Evolutionary conservation across 1,140 invertebrate genomes (phyloP).

Genomic region (Megalopta genalis): DNA sequence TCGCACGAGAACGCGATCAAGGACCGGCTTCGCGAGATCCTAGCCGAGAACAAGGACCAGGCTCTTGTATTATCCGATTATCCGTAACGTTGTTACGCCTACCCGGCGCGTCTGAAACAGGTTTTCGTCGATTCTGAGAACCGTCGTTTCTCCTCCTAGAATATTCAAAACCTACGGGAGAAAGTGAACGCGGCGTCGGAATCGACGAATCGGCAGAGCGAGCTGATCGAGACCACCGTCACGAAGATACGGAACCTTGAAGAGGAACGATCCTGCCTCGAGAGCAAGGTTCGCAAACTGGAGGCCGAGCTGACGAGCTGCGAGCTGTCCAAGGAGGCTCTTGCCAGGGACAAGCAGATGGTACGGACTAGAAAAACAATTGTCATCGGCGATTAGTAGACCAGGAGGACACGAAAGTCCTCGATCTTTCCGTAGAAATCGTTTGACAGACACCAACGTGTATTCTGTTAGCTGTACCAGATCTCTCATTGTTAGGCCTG

Average conservation of each 20-base stretch:
- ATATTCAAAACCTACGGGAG: slow-evolving; percentile 86
- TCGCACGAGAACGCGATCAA: slow-evolving; percentile 88
- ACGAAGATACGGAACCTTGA: slow-evolving; percentile 84
- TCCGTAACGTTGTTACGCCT: neutral
- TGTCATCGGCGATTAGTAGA: neutral
- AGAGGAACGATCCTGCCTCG: slow-evolving; percentile 85
- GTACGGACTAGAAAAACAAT: slow-evolving; percentile 79
- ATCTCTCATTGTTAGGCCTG: too few species aligned
- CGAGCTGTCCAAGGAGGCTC: slow-evolving; percentile 83
- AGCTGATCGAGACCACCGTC: slow-evolving; percentile 83
- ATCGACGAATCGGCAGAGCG: slow-evolving; percentile 83
- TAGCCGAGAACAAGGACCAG: slow-evolving; percentile 88
- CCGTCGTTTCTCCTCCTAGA: slow-evolving; percentile 77
- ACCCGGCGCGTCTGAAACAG: neutral
- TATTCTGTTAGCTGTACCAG: too few species aligned
- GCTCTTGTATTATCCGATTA: slow-evolving; percentile 80
- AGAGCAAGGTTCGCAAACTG: slow-evolving; percentile 85
- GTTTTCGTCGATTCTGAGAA: neutral
- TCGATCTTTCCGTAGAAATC: too few species aligned
- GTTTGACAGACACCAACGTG: too few species aligned
- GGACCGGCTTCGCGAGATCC: slow-evolving; percentile 87
- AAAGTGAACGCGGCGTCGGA: slow-evolving; percentile 84
- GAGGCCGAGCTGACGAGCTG: slow-evolving; percentile 85
- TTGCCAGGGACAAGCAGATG: slow-evolving; percentile 85
- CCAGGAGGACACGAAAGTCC: too few species aligned